These are phyloP conservation scores for Physeter macrocephalus DNA, from an alignment of 2,113 vertebrate genomes.

Conservation along the genomic window DNA sequence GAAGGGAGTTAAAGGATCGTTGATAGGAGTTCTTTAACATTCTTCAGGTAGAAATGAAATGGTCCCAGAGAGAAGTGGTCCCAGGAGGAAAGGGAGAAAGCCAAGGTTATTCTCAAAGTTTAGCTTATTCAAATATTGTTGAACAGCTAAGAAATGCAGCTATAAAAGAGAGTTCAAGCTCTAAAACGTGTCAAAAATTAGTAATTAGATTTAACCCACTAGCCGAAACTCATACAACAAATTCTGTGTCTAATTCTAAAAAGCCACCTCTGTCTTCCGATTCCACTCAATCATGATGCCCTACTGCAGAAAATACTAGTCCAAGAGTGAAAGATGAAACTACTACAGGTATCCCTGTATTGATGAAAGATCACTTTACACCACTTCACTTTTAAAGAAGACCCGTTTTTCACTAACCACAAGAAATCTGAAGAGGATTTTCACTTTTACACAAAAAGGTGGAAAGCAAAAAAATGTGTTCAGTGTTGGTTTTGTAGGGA, in stretches of 20 bases:
- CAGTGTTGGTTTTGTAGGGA: not conserved
- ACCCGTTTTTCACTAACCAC: not conserved
- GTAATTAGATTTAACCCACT: not conserved
- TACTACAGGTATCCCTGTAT: not conserved
- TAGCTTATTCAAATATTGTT: not conserved
- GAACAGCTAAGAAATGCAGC: not conserved
- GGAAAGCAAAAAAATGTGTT: not conserved
- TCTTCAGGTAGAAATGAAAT: not conserved
- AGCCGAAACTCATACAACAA: not conserved
- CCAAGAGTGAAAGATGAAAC: not conserved
- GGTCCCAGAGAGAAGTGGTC: not conserved
- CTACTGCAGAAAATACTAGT: not conserved
- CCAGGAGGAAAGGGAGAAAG: not conserved
- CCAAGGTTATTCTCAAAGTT: not conserved
- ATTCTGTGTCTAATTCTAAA: not conserved
- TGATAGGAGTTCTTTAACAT: not conserved
- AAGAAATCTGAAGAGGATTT: not conserved
- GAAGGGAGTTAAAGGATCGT: not conserved
- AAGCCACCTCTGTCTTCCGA: not conserved
- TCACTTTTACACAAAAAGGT: not conserved
- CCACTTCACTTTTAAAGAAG: not conserved
- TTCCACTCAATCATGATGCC: not conserved
- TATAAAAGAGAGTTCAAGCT: not conserved
- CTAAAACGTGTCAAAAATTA: not conserved
- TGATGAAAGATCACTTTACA: not conserved